Percentiles rank a stretch among this genome's conserved stretches.
Conservation (phyloP, 1,140 invertebrate genomes). For the Hormaphis cornu region DNA sequence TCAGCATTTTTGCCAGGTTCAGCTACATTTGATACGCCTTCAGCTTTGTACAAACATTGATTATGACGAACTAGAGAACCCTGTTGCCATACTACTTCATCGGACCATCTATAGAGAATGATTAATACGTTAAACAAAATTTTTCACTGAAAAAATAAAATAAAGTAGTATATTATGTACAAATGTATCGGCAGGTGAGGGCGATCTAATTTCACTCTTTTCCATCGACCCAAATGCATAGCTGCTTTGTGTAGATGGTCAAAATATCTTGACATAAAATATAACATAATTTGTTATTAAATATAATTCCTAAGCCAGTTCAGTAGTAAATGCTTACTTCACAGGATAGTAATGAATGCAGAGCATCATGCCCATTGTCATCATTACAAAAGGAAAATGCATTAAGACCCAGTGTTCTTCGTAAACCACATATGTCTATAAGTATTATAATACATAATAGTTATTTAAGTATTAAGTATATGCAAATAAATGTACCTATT, state of each 20-base stretch:
- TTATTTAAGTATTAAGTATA: too few species aligned
- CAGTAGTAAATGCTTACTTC: slow-evolving; percentile 69
- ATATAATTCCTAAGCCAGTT: slow-evolving; percentile 58
- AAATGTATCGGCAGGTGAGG: slow-evolving; percentile 53
- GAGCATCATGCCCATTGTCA: slow-evolving; percentile 35
- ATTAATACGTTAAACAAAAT: neutral
- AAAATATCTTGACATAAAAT: slow-evolving; percentile 63
- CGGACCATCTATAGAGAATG: slow-evolving; percentile 53
- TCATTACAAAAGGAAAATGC: slow-evolving; percentile 30
- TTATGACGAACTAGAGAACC: slow-evolving; percentile 72
- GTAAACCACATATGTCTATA: slow-evolving; percentile 17
- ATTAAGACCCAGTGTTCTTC: slow-evolving; percentile 21
- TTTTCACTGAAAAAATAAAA: neutral
- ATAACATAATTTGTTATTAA: slow-evolving; percentile 53
- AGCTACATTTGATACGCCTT: slow-evolving; percentile 58
- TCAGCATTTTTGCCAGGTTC: slow-evolving; percentile 75
- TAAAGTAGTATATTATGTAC: slow-evolving; percentile 35
- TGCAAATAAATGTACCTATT: too few species aligned
- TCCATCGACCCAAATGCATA: slow-evolving; percentile 80
- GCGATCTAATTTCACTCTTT: slow-evolving; percentile 53
- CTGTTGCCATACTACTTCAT: slow-evolving; percentile 61
- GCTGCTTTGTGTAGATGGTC: slow-evolving; percentile 82
- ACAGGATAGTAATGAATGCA: slow-evolving; percentile 64
- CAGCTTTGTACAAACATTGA: slow-evolving; percentile 67
- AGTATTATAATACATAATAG: neutral